Conservation (phyloP, 2,888 invertebrate genomes). For the Drosophila fulvimacula region DNA sequence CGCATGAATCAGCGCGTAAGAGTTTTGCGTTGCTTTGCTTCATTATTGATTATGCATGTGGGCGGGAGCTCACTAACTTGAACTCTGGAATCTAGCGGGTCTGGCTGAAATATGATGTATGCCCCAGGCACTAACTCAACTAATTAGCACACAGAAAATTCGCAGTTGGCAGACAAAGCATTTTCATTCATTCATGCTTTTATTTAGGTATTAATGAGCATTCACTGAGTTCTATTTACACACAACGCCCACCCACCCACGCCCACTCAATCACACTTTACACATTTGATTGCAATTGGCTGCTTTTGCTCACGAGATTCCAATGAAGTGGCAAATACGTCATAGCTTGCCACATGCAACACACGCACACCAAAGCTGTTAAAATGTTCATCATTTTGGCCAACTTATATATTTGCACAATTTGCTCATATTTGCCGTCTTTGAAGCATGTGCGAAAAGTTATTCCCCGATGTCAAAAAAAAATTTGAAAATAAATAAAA, state of each 20-base stretch:
- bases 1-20: constrained; percentile 52
- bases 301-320: constrained; percentile 20
- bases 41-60: constrained; percentile 39
- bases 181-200: constrained; percentile 34
- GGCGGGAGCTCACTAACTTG: constrained; percentile 13
- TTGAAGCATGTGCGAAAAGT: constrained; percentile 28
- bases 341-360: constrained; percentile 21
- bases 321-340: constrained; percentile 46
- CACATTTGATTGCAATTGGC: constrained; percentile 11
- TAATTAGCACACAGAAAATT: constrained; percentile 32
- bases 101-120: constrained; percentile 20
- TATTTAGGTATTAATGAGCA: constrained; percentile 4
- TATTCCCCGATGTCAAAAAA: constrained; percentile 36
- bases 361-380: not conserved
- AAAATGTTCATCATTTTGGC: constrained; percentile 25
- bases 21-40: not conserved
- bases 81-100: constrained; percentile 32
- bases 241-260: constrained; percentile 13
- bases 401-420: constrained; percentile 38
- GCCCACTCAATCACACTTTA: constrained; percentile 9
- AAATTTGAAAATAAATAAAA: not conserved
- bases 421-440: constrained; percentile 40
- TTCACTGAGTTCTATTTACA: constrained; percentile 27
- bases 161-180: constrained; percentile 25
- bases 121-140: constrained; percentile 24